Conservation (phyloP, 2,888 invertebrate genomes). For the Heliothis peltigera region DNA sequence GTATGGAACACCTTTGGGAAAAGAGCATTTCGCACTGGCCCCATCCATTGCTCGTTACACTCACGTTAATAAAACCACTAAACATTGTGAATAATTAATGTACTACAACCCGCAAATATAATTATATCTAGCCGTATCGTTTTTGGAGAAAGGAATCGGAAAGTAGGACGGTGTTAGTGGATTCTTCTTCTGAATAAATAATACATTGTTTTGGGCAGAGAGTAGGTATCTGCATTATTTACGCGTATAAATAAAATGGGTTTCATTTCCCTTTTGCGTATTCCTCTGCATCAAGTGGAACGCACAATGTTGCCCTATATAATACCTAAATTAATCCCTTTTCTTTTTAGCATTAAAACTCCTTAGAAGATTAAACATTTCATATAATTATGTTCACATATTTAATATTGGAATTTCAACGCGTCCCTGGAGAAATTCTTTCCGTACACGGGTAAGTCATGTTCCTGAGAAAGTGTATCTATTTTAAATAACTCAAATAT, state of each 20-base stretch:
- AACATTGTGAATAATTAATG: constrained; percentile 81
- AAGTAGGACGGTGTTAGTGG: constrained; percentile 55
- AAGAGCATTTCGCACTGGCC: constrained; percentile 40
- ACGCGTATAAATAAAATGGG: constrained; percentile 39
- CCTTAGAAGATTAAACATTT: not conserved
- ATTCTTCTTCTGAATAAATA: constrained; percentile 61
- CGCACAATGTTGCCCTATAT: not conserved
- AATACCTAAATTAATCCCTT: not conserved
- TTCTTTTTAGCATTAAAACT: too few species aligned
- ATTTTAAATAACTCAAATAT: too few species aligned
- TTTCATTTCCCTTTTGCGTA: constrained; percentile 30
- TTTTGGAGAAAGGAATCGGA: constrained; percentile 58
- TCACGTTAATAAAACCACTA: constrained; percentile 67
- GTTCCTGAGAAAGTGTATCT: too few species aligned
- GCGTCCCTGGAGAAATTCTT: too few species aligned
- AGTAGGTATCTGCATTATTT: constrained; percentile 44
- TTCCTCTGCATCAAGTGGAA: constrained; percentile 10
- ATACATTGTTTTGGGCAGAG: constrained; percentile 55
- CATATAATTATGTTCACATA: too few species aligned
- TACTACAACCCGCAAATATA: constrained; percentile 62
- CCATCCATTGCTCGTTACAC: constrained; percentile 75
- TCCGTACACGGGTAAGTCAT: too few species aligned
- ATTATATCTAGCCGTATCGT: constrained; percentile 65
- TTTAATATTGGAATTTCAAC: too few species aligned
- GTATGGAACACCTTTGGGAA: constrained; percentile 51